These are phyloP conservation scores for Eubasilissa splendida DNA, from an alignment of 2,888 invertebrate genomes.

Conservation along the genomic window DNA sequence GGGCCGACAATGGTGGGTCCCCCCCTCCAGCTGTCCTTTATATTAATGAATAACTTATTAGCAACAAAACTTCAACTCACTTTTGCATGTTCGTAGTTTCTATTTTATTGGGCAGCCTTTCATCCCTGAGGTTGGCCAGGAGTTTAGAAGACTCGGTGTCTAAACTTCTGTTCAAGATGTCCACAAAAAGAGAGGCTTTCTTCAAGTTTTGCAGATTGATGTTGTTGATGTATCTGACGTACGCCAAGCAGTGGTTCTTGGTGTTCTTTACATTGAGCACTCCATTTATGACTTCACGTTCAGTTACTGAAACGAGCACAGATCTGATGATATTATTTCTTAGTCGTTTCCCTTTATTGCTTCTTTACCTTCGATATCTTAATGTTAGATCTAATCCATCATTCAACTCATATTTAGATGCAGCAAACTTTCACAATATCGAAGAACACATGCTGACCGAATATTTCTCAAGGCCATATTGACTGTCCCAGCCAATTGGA, in stretches of 20 bases:
- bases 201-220: conserved; percentile 96
- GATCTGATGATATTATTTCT: no score
- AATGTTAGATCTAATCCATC: no score
- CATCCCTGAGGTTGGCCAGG: conserved; percentile 90
- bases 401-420: no score
- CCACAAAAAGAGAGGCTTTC: conserved; percentile 95
- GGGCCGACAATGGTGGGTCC: no score
- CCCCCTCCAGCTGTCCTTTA: no score
- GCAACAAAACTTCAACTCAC: conserved; percentile 67
- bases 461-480: no score
- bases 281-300: conserved; percentile 97
- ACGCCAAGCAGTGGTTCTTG: conserved; percentile 95
- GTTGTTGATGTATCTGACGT: conserved; percentile 96
- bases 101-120: conserved; percentile 89
- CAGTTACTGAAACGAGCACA: conserved; percentile 82
- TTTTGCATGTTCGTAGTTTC: conserved; percentile 91
- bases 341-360: no score
- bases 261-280: conserved; percentile 94
- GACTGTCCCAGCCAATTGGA: no score
- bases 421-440: no score
- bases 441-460: no score
- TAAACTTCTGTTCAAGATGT: conserved; percentile 91
- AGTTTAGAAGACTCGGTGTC: conserved; percentile 95
- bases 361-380: no score
- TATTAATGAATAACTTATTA: no score